Conservation (phyloP, 2,888 invertebrate species). For the Synergus gifuensis region DNA sequence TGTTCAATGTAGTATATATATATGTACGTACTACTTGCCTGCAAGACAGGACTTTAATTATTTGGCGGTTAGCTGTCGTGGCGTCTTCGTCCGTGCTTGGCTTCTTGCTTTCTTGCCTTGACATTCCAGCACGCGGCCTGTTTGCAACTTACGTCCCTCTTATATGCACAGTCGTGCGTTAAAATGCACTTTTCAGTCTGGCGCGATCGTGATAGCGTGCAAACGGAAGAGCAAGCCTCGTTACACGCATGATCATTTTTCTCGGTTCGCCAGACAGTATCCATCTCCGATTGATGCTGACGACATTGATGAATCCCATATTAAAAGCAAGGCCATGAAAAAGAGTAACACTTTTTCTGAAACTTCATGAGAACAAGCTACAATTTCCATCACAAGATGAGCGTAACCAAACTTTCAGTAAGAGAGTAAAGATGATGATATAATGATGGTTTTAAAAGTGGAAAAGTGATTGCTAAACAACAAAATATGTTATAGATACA, state of each 20-base stretch:
- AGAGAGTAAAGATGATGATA: no score
- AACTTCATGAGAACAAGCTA: no score
- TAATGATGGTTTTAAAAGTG: no score
- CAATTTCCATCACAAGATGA: no score
- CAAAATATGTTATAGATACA: no score
- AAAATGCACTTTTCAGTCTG: constrained; percentile 50
- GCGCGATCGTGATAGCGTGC: constrained; percentile 48
- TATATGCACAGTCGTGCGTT: constrained; percentile 44
- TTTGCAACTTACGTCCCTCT: constrained; percentile 9
- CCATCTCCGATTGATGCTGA: no score
- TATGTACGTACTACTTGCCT: constrained; percentile 31
- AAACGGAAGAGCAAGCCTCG: constrained; percentile 41
- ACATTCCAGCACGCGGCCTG: constrained; percentile 60
- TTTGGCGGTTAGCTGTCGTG: constrained; percentile 47
- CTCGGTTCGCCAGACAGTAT: background rate
- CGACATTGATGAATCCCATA: no score
- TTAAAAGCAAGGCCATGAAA: no score
- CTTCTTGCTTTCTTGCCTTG: constrained; percentile 58
- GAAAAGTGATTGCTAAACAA: no score
- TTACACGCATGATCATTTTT: constrained; percentile 44
- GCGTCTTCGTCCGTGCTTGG: constrained; percentile 18
- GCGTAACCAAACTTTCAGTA: no score
- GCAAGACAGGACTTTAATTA: constrained; percentile 54
- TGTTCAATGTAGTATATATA: background rate
- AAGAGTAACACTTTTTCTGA: no score